phyloP scores from a whole-genome alignment of 2,888 invertebrate species.

The Lithophane semibrunnea region DNA sequence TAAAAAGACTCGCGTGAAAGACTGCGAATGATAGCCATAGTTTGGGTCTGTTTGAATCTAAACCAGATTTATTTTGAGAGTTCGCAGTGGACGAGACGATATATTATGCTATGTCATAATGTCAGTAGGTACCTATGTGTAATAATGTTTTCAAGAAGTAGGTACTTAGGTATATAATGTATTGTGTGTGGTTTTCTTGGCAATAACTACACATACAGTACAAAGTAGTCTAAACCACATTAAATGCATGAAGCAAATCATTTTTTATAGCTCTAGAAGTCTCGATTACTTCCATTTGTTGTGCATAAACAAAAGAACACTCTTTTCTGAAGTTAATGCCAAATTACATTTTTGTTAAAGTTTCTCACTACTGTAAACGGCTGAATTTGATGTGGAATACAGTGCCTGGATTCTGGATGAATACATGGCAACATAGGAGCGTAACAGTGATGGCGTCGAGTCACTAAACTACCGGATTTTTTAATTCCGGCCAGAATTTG shows the following conservation, averaged over 20 bases:
- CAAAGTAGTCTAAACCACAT: neutral
- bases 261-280: neutral
- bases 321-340: too few relatives aligned
- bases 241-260: neutral
- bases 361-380: neutral
- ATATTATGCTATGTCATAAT: neutral
- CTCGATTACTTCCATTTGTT: neutral
- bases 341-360: too few relatives aligned
- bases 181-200: neutral
- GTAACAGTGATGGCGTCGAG: neutral
- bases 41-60: neutral
- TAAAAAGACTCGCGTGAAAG: too few relatives aligned
- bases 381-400: neutral
- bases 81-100: too few relatives aligned
- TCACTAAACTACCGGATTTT: neutral
- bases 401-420: neutral
- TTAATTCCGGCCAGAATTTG: neutral
- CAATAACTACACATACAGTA: neutral
- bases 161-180: neutral
- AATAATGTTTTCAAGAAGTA: neutral
- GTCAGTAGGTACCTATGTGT: too few relatives aligned
- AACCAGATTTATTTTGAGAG: neutral
- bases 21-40: neutral
- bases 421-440: neutral
- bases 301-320: neutral